Evolutionary conservation across 2,113 vertebrate species (phyloP).

Genomic region (Aplodontia rufa): DNA sequence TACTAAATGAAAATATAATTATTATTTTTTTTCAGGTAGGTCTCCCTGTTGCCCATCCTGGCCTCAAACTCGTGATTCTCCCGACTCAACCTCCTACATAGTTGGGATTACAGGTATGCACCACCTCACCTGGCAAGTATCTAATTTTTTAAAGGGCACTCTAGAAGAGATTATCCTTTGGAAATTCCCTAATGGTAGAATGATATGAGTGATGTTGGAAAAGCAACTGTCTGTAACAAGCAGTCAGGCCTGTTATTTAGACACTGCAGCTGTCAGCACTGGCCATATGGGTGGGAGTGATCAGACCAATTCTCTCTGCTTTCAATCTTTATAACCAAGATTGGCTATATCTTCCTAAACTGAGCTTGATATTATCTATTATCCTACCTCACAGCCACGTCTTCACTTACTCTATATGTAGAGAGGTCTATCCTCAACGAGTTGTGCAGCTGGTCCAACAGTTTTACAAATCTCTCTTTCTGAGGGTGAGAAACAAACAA

Average conservation of each 20-base stretch:
- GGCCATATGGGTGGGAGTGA: not conserved
- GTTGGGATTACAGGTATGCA: not conserved
- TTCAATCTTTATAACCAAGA: not conserved
- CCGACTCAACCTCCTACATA: not conserved
- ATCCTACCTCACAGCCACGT: not conserved
- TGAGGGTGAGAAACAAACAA: slow-evolving; percentile 80
- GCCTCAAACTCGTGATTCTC: not conserved
- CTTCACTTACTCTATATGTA: slow-evolving; percentile 93
- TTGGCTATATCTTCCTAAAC: not conserved
- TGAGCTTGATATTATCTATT: not conserved
- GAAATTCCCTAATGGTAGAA: not conserved
- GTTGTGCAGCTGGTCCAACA: slow-evolving; percentile 98
- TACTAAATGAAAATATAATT: slow-evolving; percentile 7
- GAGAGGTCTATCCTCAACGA: slow-evolving; percentile 98
- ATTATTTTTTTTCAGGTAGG: not conserved
- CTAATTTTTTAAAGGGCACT: slow-evolving; percentile 4
- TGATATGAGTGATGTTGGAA: not conserved
- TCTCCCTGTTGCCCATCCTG: not conserved
- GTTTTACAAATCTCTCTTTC: slow-evolving; percentile 99
- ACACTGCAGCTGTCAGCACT: not conserved
- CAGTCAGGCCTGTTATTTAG: not conserved
- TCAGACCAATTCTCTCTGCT: not conserved
- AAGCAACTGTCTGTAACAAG: not conserved
- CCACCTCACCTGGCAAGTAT: not conserved
- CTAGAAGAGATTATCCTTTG: slow-evolving; percentile 18